Conservation (phyloP, 2,797 vertebrate genomes). For the Enteromius unitaeniatus region DNA sequence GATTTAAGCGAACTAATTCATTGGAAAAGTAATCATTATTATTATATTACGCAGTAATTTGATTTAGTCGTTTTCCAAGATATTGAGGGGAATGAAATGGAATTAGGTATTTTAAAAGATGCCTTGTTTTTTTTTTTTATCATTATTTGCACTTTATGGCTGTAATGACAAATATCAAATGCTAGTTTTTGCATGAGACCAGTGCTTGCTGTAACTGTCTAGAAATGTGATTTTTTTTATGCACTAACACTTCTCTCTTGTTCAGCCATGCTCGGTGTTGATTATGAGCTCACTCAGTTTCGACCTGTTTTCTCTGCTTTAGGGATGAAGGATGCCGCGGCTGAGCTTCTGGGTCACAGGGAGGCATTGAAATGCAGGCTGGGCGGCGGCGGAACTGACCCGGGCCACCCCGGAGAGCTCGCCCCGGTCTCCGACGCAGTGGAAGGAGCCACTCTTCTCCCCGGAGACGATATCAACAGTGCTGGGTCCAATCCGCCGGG, state of each 20-base stretch:
- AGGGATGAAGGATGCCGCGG: constrained; percentile 96
- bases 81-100: constrained; percentile 74
- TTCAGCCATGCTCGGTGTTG: constrained; percentile 17
- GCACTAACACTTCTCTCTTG: constrained; percentile 31
- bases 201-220: constrained; percentile 5
- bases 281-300: constrained; percentile 34
- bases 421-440: constrained; percentile 89
- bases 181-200: background rate
- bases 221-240: background rate
- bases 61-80: constrained; percentile 87
- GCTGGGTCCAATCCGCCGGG: constrained; percentile 89
- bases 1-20: constrained; percentile 91
- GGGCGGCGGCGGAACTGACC: constrained; percentile 82
- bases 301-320: constrained; percentile 51
- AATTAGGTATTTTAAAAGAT: constrained; percentile 72
- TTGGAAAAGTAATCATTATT: constrained; percentile 91
- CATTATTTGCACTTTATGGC: background rate
- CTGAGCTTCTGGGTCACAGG: constrained; percentile 94
- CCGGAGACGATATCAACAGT: constrained; percentile 90
- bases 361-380: constrained; percentile 95
- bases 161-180: background rate
- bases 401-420: constrained; percentile 92
- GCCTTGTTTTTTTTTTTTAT: constrained; percentile 42
- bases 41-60: constrained; percentile 94
- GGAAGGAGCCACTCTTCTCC: constrained; percentile 91